phyloP scores from a whole-genome alignment of 1,140 invertebrate genomes.

The Drosophila pachea region DNA sequence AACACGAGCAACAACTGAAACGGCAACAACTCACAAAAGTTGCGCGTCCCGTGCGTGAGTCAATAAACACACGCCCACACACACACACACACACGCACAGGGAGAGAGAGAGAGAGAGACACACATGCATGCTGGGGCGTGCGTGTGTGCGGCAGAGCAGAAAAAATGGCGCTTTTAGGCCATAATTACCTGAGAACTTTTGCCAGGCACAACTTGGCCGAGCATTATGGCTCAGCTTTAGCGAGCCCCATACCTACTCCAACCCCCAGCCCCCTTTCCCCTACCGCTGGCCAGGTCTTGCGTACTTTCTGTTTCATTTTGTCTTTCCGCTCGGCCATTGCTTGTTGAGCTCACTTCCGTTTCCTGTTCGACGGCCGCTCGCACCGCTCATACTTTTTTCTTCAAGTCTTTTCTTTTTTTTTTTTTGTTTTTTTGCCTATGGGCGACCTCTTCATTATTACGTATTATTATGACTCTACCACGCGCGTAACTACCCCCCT shows the following conservation, averaged over 20 bases:
- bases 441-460: conserved; percentile 61
- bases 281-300: neutral
- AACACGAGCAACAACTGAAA: conserved; percentile 31
- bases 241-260: no score
- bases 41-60: conserved; percentile 64
- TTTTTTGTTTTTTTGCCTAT: conserved; percentile 38
- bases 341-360: conserved; percentile 67
- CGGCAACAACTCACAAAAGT: conserved; percentile 45
- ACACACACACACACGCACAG: conserved; percentile 8
- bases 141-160: conserved; percentile 25
- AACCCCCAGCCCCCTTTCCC: no score
- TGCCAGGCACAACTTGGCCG: conserved; percentile 28
- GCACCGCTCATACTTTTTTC: neutral
- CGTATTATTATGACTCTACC: conserved; percentile 64
- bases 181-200: conserved; percentile 77
- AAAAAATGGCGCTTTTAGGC: conserved; percentile 74
- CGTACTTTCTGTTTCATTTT: conserved; percentile 19
- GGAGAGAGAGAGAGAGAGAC: neutral
- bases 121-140: conserved; percentile 1
- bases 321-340: conserved; percentile 46
- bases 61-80: conserved; percentile 59
- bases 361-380: conserved; percentile 33
- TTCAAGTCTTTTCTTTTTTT: conserved; percentile 20
- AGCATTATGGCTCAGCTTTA: conserved; percentile 9
- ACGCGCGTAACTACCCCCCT: neutral